Conservation (phyloP, 2,888 invertebrate species). For the Andrena chrysosceles region DNA sequence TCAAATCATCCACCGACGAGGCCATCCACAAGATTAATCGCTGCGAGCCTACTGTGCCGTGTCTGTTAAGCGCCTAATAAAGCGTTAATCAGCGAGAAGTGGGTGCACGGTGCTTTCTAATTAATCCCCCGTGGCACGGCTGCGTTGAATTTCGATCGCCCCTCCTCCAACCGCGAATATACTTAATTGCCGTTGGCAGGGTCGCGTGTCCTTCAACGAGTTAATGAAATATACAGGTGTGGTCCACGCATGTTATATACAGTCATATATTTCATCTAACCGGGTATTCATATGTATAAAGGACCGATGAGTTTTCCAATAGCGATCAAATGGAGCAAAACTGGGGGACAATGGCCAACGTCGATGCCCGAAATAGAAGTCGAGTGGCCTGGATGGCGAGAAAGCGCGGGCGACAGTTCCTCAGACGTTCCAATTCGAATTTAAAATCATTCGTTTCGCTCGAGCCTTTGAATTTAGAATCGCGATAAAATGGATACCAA, state of each 20-base stretch:
- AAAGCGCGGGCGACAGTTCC: conserved; percentile 27
- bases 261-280: conserved; percentile 47
- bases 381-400: conserved; percentile 46
- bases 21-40: conserved; percentile 32
- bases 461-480: too few relatives aligned
- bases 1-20: not conserved
- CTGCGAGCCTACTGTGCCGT: conserved; percentile 5
- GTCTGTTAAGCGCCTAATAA: conserved; percentile 3
- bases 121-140: not conserved
- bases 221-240: conserved; percentile 36
- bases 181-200: not conserved
- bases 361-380: conserved; percentile 48
- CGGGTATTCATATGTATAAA: conserved; percentile 36
- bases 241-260: conserved; percentile 47
- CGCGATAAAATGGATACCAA: too few relatives aligned
- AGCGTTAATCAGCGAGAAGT: not conserved
- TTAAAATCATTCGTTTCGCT: too few relatives aligned
- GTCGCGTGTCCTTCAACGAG: conserved; percentile 6
- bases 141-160: conserved; percentile 13
- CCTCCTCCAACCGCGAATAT: conserved; percentile 6
- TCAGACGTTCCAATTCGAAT: not conserved
- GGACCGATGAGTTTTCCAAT: conserved; percentile 48
- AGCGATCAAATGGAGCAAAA: conserved; percentile 51
- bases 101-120: not conserved
- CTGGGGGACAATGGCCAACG: conserved; percentile 42